A percentile compares a stretch with the other conserved stretches of the same genome.
Conservation (phyloP, 1,140 invertebrate genomes). For the Megathymus violae region DNA sequence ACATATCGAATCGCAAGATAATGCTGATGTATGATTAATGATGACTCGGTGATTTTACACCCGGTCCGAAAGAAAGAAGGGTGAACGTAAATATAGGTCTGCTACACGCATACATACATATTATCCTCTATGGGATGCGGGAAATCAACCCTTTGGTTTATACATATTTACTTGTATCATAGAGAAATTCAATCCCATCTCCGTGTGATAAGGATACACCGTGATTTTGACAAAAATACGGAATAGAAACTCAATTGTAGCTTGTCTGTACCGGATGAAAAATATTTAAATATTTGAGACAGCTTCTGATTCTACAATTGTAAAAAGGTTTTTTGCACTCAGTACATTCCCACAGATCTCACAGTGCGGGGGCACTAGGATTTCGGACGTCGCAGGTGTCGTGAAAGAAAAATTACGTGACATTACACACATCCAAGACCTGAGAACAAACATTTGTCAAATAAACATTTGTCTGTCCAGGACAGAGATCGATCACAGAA, state of each 20-base stretch:
- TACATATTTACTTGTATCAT: slow-evolving; percentile 39
- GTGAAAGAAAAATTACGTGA: background rate
- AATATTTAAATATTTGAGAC: too few relatives aligned
- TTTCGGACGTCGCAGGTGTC: background rate
- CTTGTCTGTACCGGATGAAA: too few relatives aligned
- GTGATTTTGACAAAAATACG: background rate
- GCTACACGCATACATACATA: slow-evolving; percentile 62
- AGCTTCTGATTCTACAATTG: too few relatives aligned
- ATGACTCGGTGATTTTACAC: slow-evolving; percentile 41
- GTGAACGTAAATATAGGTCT: slow-evolving; percentile 46
- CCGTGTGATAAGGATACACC: slow-evolving; percentile 13
- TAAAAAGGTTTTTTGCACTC: too few relatives aligned
- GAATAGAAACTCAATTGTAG: slow-evolving; percentile 17
- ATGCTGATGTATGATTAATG: slow-evolving; percentile 64
- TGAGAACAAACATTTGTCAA: background rate
- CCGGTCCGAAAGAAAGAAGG: slow-evolving; percentile 25
- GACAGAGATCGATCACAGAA: background rate
- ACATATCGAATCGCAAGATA: slow-evolving; percentile 49
- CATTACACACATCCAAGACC: background rate
- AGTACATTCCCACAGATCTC: too few relatives aligned
- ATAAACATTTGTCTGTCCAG: background rate
- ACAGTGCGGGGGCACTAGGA: too few relatives aligned
- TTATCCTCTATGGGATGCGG: slow-evolving; percentile 50
- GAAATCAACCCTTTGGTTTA: slow-evolving; percentile 45
- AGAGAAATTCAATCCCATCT: slow-evolving; percentile 31